phyloP scores from a whole-genome alignment of 2,797 vertebrate genomes.

The Cynodonichthys magdalenae region DNA sequence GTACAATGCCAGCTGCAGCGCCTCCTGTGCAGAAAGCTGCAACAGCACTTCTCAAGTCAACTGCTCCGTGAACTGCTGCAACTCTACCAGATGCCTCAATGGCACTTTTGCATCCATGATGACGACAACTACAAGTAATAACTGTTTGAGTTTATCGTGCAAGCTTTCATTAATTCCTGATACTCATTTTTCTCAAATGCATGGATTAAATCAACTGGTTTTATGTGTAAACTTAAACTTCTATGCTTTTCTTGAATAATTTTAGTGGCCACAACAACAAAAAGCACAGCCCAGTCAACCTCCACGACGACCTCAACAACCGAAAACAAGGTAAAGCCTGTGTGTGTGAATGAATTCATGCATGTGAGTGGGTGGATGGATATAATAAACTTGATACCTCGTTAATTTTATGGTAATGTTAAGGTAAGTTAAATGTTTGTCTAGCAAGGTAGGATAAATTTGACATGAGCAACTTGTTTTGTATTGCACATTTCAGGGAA shows the following conservation, averaged over 20 bases:
- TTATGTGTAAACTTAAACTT: neutral
- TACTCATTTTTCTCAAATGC: neutral
- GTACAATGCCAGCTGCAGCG: constrained; percentile 75
- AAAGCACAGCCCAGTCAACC: neutral
- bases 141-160: neutral
- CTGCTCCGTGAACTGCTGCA: constrained; percentile 80
- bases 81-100: constrained; percentile 74
- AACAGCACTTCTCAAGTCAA: constrained; percentile 30
- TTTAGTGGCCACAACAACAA: neutral
- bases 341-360: neutral
- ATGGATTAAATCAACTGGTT: neutral
- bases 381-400: neutral
- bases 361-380: no score
- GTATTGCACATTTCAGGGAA: constrained; percentile 65
- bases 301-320: constrained; percentile 24
- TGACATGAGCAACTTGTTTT: neutral
- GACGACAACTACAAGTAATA: constrained; percentile 63
- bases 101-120: constrained; percentile 63
- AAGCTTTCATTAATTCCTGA: neutral
- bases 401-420: neutral
- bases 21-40: constrained; percentile 56
- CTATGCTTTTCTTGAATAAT: neutral
- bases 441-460: neutral
- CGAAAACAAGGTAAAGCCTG: constrained; percentile 69
- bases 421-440: neutral